Evolutionary conservation across 2,113 vertebrate genomes (phyloP).

Genomic region (Harpagus bidentatus): DNA sequence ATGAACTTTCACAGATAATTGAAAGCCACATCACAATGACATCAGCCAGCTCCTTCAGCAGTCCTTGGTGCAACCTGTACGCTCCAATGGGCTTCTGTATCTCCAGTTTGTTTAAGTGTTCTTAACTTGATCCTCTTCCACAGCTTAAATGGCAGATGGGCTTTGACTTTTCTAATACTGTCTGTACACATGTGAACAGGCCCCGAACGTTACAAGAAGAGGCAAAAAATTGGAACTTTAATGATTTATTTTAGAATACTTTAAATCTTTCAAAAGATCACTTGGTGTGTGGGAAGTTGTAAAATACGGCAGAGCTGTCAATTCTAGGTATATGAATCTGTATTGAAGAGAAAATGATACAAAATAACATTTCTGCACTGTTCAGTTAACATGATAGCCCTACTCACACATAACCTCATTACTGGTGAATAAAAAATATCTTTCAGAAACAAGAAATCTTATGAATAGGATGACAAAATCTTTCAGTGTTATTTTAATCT

Average conservation of each 20-base stretch:
- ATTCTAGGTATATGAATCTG: neutral
- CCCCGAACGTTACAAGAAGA: neutral
- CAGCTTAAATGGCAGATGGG: neutral
- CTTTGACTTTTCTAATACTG: neutral
- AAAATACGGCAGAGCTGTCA: neutral
- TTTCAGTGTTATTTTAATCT: neutral
- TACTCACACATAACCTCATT: neutral
- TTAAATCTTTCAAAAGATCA: neutral
- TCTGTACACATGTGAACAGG: neutral
- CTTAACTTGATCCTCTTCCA: neutral
- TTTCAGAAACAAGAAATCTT: neutral
- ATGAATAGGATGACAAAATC: neutral
- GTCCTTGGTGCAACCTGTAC: neutral
- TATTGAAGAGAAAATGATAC: neutral
- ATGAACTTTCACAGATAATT: neutral
- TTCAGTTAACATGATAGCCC: neutral
- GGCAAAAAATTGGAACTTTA: neutral
- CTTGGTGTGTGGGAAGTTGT: neutral
- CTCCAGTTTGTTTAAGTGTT: neutral
- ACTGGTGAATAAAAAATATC: neutral
- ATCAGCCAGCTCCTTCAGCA: neutral
- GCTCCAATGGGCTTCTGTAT: neutral
- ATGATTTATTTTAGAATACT: neutral
- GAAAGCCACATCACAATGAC: fast-evolving
- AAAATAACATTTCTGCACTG: neutral